Percentiles rank a stretch among this genome's conserved stretches.
Evolutionary conservation across 2,113 vertebrate species (phyloP).

Genomic region (Aptenodytes patagonicus): DNA sequence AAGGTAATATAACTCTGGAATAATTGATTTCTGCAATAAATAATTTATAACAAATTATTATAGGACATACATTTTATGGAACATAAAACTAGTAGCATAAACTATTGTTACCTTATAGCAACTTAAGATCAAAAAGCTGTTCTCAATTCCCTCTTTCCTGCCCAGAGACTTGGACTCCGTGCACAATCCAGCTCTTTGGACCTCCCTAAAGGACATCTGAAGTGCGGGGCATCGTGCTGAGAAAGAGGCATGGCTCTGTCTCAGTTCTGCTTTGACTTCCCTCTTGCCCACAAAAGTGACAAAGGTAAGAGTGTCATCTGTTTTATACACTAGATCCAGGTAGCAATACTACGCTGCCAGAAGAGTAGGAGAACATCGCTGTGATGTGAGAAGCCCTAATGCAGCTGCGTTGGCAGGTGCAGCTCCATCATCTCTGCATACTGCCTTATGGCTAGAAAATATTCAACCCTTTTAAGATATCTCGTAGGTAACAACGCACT

Average conservation of each 20-base stretch:
- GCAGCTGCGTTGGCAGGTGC: neutral
- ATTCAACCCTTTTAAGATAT: neutral
- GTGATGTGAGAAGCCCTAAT: neutral
- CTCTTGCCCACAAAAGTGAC: neutral
- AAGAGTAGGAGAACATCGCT: neutral
- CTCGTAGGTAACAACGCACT: neutral
- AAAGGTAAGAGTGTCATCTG: neutral
- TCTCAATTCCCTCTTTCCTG: neutral
- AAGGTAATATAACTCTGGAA: neutral
- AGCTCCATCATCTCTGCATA: neutral
- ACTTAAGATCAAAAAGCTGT: neutral
- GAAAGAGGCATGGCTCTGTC: neutral
- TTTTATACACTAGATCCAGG: neutral
- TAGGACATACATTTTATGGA: neutral
- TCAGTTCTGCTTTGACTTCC: neutral
- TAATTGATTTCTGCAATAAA: neutral
- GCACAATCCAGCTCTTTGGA: neutral
- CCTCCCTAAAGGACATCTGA: neutral
- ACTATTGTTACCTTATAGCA: neutral
- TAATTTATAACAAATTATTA: neutral
- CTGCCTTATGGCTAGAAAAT: rapidly evolving
- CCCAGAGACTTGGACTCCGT: neutral
- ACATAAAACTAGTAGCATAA: neutral
- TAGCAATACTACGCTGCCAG: rapidly evolving
- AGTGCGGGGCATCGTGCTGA: neutral